Conservation (phyloP, 2,113 vertebrate genomes). For the Gallinago paraguaiae region DNA sequence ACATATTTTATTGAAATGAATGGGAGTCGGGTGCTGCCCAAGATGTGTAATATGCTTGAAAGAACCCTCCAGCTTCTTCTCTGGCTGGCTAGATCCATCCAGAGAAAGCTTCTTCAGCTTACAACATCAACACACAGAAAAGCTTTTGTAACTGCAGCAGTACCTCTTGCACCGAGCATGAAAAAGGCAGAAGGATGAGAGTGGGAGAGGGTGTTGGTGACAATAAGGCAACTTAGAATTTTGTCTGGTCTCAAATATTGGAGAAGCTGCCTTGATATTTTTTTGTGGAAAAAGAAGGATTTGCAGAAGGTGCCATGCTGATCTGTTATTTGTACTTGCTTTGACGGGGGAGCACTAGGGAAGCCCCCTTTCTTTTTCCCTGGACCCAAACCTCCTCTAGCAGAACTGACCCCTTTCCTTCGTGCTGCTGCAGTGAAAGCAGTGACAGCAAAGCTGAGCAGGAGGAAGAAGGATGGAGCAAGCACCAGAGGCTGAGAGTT, state of each 20-base stretch:
- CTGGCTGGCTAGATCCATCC: background rate
- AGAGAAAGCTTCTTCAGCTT: background rate
- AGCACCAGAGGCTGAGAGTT: background rate
- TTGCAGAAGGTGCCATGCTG: background rate
- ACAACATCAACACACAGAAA: background rate
- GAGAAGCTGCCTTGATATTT: background rate
- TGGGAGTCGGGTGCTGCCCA: background rate
- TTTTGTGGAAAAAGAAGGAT: background rate
- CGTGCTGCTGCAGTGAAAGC: background rate
- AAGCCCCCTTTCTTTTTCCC: background rate
- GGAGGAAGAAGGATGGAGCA: background rate
- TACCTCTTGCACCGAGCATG: background rate
- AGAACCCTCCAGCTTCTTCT: background rate
- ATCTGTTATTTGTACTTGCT: background rate
- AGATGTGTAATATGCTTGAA: background rate
- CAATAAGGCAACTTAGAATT: background rate
- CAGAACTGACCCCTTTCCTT: background rate
- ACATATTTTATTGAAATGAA: background rate
- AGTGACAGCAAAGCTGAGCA: background rate
- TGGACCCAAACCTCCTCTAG: background rate
- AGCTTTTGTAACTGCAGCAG: background rate
- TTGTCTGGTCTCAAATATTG: background rate
- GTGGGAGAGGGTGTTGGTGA: background rate
- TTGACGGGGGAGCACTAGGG: background rate
- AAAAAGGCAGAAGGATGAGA: background rate